A percentile compares a stretch with the other conserved stretches of the same genome.
Evolutionary conservation across 2,113 vertebrate genomes (phyloP).

Genomic region (Columba janthina): DNA sequence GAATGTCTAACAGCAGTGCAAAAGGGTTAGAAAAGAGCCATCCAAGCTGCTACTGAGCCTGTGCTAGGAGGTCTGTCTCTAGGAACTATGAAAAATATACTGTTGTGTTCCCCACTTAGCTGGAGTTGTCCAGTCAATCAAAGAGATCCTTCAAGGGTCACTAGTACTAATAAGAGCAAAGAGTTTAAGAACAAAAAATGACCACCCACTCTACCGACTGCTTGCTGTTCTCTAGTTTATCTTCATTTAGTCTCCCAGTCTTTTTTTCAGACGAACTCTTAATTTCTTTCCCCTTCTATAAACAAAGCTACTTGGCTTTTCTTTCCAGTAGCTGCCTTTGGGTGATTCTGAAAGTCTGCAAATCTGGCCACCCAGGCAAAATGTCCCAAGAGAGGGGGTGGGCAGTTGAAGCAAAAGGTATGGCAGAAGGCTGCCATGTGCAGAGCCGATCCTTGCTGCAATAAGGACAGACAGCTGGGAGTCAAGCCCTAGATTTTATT

Average conservation of each 20-base stretch:
- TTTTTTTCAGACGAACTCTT: background rate
- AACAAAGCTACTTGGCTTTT: background rate
- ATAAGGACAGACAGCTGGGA: background rate
- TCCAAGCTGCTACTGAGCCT: constrained; percentile 7
- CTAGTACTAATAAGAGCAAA: background rate
- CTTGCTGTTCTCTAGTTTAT: constrained; percentile 5
- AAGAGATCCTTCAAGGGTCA: constrained; percentile 56
- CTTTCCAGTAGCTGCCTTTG: background rate
- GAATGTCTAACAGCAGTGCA: constrained; percentile 11
- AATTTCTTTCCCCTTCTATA: background rate
- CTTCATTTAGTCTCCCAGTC: background rate
- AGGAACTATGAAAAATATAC: constrained; percentile 32
- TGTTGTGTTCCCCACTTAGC: background rate
- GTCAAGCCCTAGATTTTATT: background rate
- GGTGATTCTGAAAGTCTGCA: background rate
- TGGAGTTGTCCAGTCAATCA: constrained; percentile 30
- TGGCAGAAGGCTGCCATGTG: background rate
- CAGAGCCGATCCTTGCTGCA: background rate
- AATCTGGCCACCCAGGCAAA: background rate
- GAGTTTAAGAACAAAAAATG: constrained; percentile 1
- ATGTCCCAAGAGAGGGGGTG: background rate
- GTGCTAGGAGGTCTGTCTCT: background rate
- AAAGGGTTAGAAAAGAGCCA: constrained; percentile 12
- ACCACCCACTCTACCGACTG: background rate
- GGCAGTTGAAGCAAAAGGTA: background rate